These are phyloP conservation scores for Choristoneura fumiferana DNA, from an alignment of 1,140 invertebrate genomes.

Conservation along the genomic window DNA sequence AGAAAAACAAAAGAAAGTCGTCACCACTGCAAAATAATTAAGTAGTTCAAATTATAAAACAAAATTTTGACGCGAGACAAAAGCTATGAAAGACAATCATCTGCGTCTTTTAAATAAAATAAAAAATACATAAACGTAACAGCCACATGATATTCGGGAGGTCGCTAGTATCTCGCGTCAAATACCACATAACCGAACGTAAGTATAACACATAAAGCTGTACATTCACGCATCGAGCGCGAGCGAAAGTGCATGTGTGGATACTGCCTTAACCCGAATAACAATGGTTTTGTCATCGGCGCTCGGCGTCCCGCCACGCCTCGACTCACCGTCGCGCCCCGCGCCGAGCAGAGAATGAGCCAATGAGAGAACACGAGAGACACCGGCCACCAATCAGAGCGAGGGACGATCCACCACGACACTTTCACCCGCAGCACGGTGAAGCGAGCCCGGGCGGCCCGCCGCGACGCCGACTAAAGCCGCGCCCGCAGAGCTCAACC, in stretches of 20 bases:
- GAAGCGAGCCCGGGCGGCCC: not conserved
- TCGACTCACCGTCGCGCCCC: conserved; percentile 36
- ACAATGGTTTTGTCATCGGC: conserved; percentile 48
- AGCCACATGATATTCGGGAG: conserved; percentile 5
- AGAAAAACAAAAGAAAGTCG: conserved; percentile 7
- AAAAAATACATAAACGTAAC: not conserved
- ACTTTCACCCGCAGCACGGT: conserved; percentile 48
- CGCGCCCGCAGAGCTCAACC: not conserved
- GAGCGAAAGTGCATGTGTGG: conserved; percentile 76
- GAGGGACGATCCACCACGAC: conserved; percentile 65
- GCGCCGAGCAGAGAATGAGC: conserved; percentile 44
- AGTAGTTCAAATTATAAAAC: not conserved
- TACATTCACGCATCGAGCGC: conserved; percentile 41
- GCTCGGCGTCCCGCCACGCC: conserved; percentile 45
- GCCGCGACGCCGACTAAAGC: not conserved
- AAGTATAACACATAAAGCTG: conserved; percentile 18
- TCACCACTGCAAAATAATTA: conserved; percentile 16
- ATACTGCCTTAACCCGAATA: conserved; percentile 63
- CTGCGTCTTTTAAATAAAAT: not conserved
- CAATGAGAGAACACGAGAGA: conserved; percentile 36
- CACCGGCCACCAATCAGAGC: conserved; percentile 69
- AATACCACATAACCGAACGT: not conserved
- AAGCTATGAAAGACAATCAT: conserved; percentile 16
- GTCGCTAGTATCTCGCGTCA: conserved; percentile 13
- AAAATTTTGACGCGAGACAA: conserved; percentile 15